A percentile compares a stretch with the other conserved stretches of the same genome.
These are phyloP conservation scores for Semicossyphus pulcher DNA, from an alignment of 2,113 vertebrate species.

Conservation along the genomic window DNA sequence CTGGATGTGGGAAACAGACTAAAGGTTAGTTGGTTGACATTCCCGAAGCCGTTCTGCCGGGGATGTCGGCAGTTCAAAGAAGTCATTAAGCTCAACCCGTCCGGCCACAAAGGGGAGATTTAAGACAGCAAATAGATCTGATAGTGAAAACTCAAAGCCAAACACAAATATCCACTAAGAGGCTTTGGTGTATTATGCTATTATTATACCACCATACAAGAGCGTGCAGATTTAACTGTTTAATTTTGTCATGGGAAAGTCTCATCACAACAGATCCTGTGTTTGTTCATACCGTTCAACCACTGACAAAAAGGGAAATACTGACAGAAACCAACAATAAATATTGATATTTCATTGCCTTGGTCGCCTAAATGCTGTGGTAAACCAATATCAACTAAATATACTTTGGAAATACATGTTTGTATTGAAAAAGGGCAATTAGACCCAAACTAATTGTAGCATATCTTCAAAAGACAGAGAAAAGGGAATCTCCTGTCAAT, in stretches of 20 bases:
- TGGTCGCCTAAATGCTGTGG: no score
- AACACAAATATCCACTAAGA: constrained; percentile 77
- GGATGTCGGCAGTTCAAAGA: constrained; percentile 72
- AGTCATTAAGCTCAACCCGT: constrained; percentile 72
- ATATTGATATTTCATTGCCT: no score
- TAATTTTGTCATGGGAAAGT: constrained; percentile 75
- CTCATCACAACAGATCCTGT: constrained; percentile 12
- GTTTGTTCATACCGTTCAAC: constrained; percentile 3
- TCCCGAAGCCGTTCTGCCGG: constrained; percentile 78
- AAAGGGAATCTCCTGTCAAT: constrained; percentile 16
- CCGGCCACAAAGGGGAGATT: constrained; percentile 72
- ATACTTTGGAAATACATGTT: no score
- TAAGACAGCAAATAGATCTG: constrained; percentile 79
- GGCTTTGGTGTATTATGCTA: constrained; percentile 73
- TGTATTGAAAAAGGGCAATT: no score
- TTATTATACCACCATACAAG: constrained; percentile 51
- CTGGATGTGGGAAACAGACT: constrained; percentile 79
- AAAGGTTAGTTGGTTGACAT: constrained; percentile 87
- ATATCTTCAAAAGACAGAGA: background rate
- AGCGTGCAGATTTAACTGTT: constrained; percentile 64
- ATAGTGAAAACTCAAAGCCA: constrained; percentile 74
- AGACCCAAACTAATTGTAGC: no score
- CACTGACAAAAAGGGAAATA: background rate
- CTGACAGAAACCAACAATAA: no score
- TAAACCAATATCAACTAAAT: no score